These are phyloP conservation scores for Microctenopoma stevenorrisi DNA, from an alignment of 2,797 vertebrate species.

Conservation along the genomic window DNA sequence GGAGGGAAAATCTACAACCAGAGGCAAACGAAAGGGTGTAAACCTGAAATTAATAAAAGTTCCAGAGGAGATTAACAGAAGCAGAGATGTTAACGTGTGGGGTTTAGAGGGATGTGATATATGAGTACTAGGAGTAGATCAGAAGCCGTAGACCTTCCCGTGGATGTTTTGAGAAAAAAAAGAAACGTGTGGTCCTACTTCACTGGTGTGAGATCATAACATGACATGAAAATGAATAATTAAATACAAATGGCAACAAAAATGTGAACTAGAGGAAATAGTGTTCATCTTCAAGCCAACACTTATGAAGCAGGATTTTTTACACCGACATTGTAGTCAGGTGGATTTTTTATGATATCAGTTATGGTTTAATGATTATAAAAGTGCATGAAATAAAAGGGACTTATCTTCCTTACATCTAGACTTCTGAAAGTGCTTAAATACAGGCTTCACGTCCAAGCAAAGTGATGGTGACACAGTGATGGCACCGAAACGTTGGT, in stretches of 20 bases:
- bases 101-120: conserved; percentile 10
- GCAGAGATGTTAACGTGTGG: conserved; percentile 4
- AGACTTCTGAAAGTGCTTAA: conserved; percentile 15
- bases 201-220: conserved; percentile 40
- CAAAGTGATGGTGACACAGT: conserved; percentile 40
- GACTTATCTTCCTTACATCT: conserved; percentile 11
- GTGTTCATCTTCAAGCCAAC: not conserved
- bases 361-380: not conserved
- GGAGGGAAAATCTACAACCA: conserved; percentile 2
- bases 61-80: conserved; percentile 14
- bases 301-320: not conserved
- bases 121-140: conserved; percentile 2
- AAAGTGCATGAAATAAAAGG: conserved; percentile 7
- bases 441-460: conserved; percentile 18
- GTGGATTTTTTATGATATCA: not conserved
- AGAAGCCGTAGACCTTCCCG: not conserved
- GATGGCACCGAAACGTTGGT: conserved; percentile 24
- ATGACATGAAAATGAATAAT: conserved; percentile 16
- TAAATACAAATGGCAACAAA: conserved; percentile 11
- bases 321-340: not conserved
- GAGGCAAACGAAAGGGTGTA: conserved; percentile 7
- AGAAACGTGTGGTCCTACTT: conserved; percentile 46
- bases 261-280: not conserved
- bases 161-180: conserved; percentile 9
- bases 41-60: conserved; percentile 1